Evolutionary conservation across 1,140 invertebrate genomes (phyloP).

Genomic region (Druon quercuslanigerum): DNA sequence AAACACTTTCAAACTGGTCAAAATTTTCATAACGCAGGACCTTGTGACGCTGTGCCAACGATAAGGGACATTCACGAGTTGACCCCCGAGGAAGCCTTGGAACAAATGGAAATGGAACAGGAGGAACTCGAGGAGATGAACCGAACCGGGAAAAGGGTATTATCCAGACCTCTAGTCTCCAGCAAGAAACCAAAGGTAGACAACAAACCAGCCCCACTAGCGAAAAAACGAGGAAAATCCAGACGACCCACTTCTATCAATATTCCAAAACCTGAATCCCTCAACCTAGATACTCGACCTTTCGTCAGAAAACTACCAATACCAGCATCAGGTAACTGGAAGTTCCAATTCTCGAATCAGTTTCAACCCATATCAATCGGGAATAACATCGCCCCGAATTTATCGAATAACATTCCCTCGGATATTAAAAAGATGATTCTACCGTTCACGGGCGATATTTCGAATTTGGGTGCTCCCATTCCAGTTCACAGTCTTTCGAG

Average conservation of each 20-base stretch:
- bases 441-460: slow-evolving; percentile 69
- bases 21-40: slow-evolving; percentile 67
- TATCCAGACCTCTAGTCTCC: slow-evolving; percentile 62
- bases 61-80: slow-evolving; percentile 51
- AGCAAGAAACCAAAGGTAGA: slow-evolving; percentile 72
- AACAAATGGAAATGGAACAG: slow-evolving; percentile 34
- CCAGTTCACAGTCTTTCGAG: slow-evolving; percentile 71
- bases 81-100: slow-evolving; percentile 25
- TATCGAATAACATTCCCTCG: slow-evolving; percentile 51
- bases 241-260: slow-evolving; percentile 69
- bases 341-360: slow-evolving; percentile 64
- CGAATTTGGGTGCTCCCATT: slow-evolving; percentile 69
- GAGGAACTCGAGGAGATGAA: slow-evolving; percentile 38
- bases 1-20: slow-evolving; percentile 71
- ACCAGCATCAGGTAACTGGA: slow-evolving; percentile 68
- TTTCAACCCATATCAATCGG: slow-evolving; percentile 68
- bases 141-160: slow-evolving; percentile 45
- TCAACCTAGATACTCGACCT: slow-evolving; percentile 60
- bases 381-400: slow-evolving; percentile 59
- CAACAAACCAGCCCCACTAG: slow-evolving; percentile 69
- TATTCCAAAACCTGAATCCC: slow-evolving; percentile 65
- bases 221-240: slow-evolving; percentile 71
- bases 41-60: slow-evolving; percentile 68
- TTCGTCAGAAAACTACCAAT: slow-evolving; percentile 66
- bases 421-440: slow-evolving; percentile 70